Conservation (phyloP, 2,113 vertebrate genomes). For the Cyphomyrus discorhynchus region DNA sequence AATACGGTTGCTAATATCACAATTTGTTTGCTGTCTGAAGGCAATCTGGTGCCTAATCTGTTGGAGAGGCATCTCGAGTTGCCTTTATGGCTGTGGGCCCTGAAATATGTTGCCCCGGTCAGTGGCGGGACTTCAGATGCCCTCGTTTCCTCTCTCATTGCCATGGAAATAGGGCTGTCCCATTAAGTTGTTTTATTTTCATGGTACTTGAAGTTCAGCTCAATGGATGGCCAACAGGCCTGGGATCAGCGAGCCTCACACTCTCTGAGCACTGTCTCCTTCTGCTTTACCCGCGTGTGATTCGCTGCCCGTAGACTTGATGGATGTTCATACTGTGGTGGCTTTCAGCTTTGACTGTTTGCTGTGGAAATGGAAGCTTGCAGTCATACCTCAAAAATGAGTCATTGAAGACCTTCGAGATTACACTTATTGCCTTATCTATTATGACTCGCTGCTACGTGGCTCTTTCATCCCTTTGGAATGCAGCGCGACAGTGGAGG, state of each 20-base stretch:
- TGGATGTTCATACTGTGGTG: neutral
- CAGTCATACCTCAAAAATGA: neutral
- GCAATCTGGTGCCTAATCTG: neutral
- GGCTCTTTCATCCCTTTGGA: neutral
- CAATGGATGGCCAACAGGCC: neutral
- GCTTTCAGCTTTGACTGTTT: neutral
- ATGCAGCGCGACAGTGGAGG: neutral
- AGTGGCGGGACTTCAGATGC: neutral
- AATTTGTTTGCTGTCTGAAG: neutral
- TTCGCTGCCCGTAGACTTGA: neutral
- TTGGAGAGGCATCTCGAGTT: neutral
- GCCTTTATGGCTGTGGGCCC: constrained; percentile 20
- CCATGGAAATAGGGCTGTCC: neutral
- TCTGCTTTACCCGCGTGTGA: neutral
- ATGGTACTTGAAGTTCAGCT: neutral
- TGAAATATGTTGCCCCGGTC: constrained; percentile 1
- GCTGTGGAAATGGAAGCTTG: neutral
- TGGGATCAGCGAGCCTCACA: neutral
- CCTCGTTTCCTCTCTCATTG: constrained; percentile 3
- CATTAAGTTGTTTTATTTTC: neutral
- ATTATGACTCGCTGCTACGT: neutral
- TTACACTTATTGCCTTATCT: neutral
- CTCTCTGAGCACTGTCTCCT: neutral
- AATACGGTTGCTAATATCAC: neutral
- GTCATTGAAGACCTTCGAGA: neutral